These are phyloP conservation scores for Halcyon senegalensis DNA, from an alignment of 2,113 vertebrate species.

Conservation along the genomic window DNA sequence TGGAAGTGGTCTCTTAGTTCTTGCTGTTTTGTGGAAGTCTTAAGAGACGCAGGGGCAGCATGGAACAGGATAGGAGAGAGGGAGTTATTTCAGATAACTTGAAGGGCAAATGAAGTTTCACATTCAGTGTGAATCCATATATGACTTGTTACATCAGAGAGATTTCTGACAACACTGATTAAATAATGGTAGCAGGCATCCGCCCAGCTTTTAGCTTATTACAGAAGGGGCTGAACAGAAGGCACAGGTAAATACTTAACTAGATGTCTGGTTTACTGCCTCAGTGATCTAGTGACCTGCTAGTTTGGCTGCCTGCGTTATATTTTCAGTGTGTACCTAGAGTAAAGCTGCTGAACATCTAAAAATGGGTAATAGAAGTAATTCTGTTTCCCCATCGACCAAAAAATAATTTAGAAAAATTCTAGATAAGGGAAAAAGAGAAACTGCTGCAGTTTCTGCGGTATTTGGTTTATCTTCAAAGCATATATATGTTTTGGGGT, in stretches of 20 bases:
- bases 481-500: background rate
- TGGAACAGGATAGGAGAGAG: background rate
- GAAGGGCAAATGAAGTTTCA: background rate
- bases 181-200: background rate
- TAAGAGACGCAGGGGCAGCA: accelerated
- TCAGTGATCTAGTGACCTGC: background rate
- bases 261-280: background rate
- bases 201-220: background rate
- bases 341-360: background rate
- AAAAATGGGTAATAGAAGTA: conserved; percentile 6
- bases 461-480: background rate
- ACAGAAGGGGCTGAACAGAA: background rate
- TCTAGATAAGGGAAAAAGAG: background rate
- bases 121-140: background rate
- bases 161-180: background rate
- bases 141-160: background rate
- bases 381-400: background rate
- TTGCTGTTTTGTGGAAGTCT: no score
- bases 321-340: background rate
- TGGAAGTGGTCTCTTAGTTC: background rate
- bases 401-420: conserved; percentile 17
- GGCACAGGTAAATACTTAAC: background rate
- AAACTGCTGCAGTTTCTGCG: background rate
- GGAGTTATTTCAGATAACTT: background rate
- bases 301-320: background rate